Evolutionary conservation across 2,113 vertebrate genomes (phyloP).

Genomic region (Indri indri): DNA sequence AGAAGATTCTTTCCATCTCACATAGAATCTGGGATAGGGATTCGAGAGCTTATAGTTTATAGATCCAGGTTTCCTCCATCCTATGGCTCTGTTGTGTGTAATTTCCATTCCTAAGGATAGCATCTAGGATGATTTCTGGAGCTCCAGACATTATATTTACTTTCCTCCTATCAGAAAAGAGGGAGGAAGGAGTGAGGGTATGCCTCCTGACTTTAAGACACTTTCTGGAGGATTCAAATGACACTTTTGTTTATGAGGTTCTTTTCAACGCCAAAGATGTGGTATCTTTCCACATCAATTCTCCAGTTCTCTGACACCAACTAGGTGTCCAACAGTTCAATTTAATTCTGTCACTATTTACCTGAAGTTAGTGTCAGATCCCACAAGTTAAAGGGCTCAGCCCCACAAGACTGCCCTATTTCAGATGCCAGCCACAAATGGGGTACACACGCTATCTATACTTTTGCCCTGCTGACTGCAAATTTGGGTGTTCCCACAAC

Average conservation of each 20-base stretch:
- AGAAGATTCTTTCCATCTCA: neutral
- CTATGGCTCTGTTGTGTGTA: neutral
- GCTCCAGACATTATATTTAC: neutral
- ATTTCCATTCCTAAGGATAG: neutral
- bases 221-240: neutral
- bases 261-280: neutral
- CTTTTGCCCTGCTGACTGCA: neutral
- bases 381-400: neutral
- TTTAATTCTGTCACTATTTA: neutral
- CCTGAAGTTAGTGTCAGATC: neutral
- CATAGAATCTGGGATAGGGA: neutral
- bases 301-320: neutral
- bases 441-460: neutral
- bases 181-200: neutral
- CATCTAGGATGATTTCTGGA: neutral
- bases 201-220: neutral
- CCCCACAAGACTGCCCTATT: neutral
- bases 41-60: neutral
- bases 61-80: neutral
- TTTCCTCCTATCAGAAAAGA: neutral
- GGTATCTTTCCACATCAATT: neutral
- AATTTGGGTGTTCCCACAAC: neutral
- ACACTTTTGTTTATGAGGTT: neutral
- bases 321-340: neutral
- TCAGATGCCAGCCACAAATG: neutral